Conservation (phyloP, 2,888 invertebrate species). For the Xestia rhomboidea region DNA sequence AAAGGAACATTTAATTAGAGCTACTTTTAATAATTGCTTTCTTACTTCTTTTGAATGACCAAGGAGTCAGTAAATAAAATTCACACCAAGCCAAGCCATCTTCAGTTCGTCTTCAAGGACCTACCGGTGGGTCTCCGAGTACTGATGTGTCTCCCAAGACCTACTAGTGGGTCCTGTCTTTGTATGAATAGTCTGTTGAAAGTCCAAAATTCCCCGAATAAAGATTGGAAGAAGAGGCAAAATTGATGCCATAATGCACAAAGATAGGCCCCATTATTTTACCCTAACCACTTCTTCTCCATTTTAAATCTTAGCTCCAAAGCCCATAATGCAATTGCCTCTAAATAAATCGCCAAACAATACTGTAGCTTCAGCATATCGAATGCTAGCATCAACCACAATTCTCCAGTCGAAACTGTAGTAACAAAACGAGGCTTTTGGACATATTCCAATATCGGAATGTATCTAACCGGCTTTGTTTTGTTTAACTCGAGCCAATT, state of each 20-base stretch:
- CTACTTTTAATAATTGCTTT: not conserved
- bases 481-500: conserved; percentile 65
- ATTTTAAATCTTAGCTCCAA: not conserved
- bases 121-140: too few relatives aligned
- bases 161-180: too few relatives aligned
- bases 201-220: not conserved
- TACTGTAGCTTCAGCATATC: conserved; percentile 29
- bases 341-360: conserved; percentile 25
- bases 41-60: not conserved
- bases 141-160: too few relatives aligned
- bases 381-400: conserved; percentile 28
- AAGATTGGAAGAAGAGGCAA: not conserved
- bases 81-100: not conserved
- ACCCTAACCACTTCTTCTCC: not conserved
- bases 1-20: not conserved
- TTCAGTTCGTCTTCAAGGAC: too few relatives aligned
- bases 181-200: not conserved
- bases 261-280: not conserved
- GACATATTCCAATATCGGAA: conserved; percentile 64
- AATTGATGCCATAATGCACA: not conserved
- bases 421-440: conserved; percentile 58
- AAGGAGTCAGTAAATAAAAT: not conserved
- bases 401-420: conserved; percentile 29
- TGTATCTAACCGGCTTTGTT: conserved; percentile 60
- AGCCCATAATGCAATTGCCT: not conserved